Percentiles rank a stretch among this genome's conserved stretches.
Conservation (phyloP, 2,888 invertebrate species). For the Steinernema carpocapsae region DNA sequence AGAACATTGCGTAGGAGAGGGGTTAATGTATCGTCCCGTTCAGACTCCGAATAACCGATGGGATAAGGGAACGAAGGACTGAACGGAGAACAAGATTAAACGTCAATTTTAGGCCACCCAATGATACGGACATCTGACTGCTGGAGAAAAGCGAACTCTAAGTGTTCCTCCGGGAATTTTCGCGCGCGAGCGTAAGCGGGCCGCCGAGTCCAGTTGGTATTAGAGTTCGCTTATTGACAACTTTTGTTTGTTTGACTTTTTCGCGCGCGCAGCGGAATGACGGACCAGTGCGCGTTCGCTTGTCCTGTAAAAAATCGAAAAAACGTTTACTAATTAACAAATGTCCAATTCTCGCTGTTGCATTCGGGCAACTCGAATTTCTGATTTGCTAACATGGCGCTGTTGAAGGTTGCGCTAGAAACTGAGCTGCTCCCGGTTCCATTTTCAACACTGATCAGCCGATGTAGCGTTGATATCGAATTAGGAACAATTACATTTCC, state of each 20-base stretch:
- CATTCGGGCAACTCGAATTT: too few species aligned
- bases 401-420: too few species aligned
- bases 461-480: too few species aligned
- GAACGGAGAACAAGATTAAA: slow-evolving; percentile 1
- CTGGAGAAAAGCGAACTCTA: background rate
- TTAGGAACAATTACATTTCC: background rate
- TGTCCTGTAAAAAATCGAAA: background rate
- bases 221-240: slow-evolving; percentile 21
- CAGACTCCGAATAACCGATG: background rate
- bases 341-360: too few species aligned
- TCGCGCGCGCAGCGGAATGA: background rate
- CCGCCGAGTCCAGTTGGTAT: background rate
- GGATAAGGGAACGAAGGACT: too few species aligned
- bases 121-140: slow-evolving; percentile 23
- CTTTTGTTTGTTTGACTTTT: background rate
- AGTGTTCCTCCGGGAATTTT: background rate
- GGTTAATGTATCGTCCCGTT: too few species aligned
- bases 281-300: background rate
- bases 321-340: background rate
- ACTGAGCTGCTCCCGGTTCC: too few species aligned
- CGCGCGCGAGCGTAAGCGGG: background rate
- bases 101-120: slow-evolving; percentile 4
- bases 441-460: too few species aligned
- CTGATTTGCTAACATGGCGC: too few species aligned
- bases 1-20: too few species aligned